Evolutionary conservation across 2,888 invertebrate species (phyloP).

Genomic region (Caenorhabditis angaria): DNA sequence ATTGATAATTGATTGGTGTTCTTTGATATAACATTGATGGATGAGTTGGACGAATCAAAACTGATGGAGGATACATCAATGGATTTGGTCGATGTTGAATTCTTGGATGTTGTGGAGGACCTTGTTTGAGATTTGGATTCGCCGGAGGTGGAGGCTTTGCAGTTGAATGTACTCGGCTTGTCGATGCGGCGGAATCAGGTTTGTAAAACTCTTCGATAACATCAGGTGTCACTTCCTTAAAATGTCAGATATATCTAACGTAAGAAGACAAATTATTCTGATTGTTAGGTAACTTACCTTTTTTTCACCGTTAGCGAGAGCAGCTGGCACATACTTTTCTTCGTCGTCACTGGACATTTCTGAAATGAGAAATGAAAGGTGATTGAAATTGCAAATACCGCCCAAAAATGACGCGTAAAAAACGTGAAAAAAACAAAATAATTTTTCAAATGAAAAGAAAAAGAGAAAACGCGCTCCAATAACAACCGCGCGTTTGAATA

Average conservation of each 20-base stretch:
- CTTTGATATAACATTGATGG: neutral
- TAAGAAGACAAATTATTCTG: neutral
- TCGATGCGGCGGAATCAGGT: neutral
- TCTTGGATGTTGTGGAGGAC: neutral
- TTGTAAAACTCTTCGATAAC: neutral
- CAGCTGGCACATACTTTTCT: neutral
- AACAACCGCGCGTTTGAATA: neutral
- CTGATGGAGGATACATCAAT: too few relatives aligned
- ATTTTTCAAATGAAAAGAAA: neutral
- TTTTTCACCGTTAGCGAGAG: neutral
- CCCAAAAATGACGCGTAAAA: neutral
- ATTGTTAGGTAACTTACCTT: neutral
- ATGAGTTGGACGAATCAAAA: neutral
- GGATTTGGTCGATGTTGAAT: neutral
- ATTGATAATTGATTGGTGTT: neutral
- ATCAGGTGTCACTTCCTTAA: neutral
- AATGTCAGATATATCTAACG: neutral
- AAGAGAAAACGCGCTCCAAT: neutral
- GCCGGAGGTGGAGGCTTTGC: neutral
- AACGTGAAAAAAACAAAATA: neutral
- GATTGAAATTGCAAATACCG: neutral
- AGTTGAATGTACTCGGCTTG: too few relatives aligned
- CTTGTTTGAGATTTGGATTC: neutral
- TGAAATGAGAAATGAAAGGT: too few relatives aligned
- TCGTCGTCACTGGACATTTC: neutral